These are phyloP conservation scores for Phalacrocorax brasilianus DNA, from an alignment of 2,113 vertebrate species.

Conservation along the genomic window DNA sequence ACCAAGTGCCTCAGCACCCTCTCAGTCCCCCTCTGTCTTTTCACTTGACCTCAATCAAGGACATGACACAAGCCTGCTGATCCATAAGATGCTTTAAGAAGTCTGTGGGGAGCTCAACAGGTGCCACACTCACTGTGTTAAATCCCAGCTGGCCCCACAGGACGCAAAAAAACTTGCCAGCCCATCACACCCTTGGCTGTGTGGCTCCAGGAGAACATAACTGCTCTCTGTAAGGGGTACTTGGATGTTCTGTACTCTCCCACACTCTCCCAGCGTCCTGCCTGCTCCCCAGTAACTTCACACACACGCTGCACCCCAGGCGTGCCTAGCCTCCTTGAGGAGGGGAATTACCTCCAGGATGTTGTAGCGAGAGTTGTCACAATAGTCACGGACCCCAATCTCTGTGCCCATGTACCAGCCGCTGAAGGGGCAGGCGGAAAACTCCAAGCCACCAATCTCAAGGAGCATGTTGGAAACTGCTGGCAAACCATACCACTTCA, in stretches of 20 bases:
- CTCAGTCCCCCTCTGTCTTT: not conserved
- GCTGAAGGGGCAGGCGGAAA: conserved; percentile 93
- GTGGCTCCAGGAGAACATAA: not conserved
- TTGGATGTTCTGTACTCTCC: not conserved
- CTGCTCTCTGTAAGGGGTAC: not conserved
- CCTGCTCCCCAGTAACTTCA: not conserved
- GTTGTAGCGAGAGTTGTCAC: conserved; percentile 95
- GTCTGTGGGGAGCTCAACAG: not conserved
- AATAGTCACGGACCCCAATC: conserved; percentile 97
- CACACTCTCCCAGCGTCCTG: fast-evolving
- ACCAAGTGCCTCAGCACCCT: not conserved
- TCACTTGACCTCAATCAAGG: not conserved
- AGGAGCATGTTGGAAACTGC: conserved; percentile 97
- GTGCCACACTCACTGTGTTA: fast-evolving
- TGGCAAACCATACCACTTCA: conserved; percentile 95
- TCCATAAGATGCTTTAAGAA: not conserved
- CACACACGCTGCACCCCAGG: not conserved
- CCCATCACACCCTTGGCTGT: not conserved
- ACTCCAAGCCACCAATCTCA: conserved; percentile 93
- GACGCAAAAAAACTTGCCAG: not conserved
- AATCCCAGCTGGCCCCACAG: not conserved
- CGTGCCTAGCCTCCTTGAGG: fast-evolving
- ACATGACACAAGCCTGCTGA: not conserved
- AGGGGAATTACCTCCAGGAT: conserved; percentile 86
- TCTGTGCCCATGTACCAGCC: conserved; percentile 99